These are phyloP conservation scores for Ischnura elegans DNA, from an alignment of 2,888 invertebrate species.

Conservation along the genomic window DNA sequence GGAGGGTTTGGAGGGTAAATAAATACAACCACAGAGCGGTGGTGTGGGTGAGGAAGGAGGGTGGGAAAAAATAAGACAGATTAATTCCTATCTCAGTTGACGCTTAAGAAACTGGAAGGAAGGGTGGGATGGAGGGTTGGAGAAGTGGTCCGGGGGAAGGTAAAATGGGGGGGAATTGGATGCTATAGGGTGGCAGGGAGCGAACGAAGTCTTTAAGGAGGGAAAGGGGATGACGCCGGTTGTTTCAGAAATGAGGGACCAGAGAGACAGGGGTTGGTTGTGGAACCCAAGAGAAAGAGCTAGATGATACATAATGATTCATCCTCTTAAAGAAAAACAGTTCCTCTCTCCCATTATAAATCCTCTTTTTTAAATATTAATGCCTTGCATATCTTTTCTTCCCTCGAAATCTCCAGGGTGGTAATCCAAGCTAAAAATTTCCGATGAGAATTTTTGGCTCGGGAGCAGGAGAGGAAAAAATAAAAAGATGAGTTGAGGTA, in stretches of 20 bases:
- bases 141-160: background rate
- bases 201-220: background rate
- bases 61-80: conserved; percentile 9
- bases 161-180: background rate
- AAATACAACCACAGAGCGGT: background rate
- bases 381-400: conserved; percentile 54
- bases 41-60: background rate
- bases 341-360: conserved; percentile 22
- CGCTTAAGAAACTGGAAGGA: conserved; percentile 62
- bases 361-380: conserved; percentile 55
- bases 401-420: conserved; percentile 48
- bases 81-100: conserved; percentile 63
- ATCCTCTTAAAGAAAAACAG: conserved; percentile 64
- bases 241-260: background rate
- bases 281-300: no score
- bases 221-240: background rate
- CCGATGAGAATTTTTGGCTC: conserved; percentile 33
- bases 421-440: conserved; percentile 57
- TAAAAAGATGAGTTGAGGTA: background rate
- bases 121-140: background rate
- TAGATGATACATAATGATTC: conserved; percentile 51
- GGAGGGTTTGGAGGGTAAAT: background rate
- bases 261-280: background rate
- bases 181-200: background rate
- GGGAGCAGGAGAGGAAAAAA: background rate